Conservation (phyloP, 2,888 invertebrate genomes). For the Cerastis rubricosa region DNA sequence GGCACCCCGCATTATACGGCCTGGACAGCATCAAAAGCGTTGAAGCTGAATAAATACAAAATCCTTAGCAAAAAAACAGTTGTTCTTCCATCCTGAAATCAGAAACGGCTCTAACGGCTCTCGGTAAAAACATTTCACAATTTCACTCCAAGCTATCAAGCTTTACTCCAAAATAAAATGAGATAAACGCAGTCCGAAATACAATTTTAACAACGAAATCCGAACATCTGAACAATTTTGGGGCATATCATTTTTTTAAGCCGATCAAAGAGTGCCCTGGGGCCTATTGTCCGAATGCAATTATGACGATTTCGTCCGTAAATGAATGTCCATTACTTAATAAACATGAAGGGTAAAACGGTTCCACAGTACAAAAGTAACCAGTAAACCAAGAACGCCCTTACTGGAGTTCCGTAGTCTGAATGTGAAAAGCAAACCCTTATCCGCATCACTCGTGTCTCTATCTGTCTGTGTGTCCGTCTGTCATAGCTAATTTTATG, state of each 20-base stretch:
- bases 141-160: conserved; percentile 29
- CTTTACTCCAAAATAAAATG: conserved; percentile 39
- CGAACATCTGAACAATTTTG: conserved; percentile 44
- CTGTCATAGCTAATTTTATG: not conserved
- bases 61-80: conserved; percentile 20
- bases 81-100: conserved; percentile 17
- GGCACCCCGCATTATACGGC: not conserved
- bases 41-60: conserved; percentile 30
- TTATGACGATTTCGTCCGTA: conserved; percentile 56
- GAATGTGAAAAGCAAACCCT: not conserved
- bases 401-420: not conserved
- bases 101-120: conserved; percentile 29
- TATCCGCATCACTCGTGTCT: not conserved
- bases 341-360: conserved; percentile 25
- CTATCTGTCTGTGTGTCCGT: no score
- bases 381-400: not conserved
- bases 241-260: conserved; percentile 58
- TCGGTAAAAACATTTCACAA: conserved; percentile 31
- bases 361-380: not conserved
- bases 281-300: conserved; percentile 56
- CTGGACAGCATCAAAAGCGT: conserved; percentile 11
- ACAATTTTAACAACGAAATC: conserved; percentile 48
- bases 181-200: conserved; percentile 31
- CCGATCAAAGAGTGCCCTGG: conserved; percentile 56
- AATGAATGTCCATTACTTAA: conserved; percentile 48